Base-by-base conservation (phyloP, 1,140 invertebrate species). In the Caenorhabditis briggsae region DNA sequence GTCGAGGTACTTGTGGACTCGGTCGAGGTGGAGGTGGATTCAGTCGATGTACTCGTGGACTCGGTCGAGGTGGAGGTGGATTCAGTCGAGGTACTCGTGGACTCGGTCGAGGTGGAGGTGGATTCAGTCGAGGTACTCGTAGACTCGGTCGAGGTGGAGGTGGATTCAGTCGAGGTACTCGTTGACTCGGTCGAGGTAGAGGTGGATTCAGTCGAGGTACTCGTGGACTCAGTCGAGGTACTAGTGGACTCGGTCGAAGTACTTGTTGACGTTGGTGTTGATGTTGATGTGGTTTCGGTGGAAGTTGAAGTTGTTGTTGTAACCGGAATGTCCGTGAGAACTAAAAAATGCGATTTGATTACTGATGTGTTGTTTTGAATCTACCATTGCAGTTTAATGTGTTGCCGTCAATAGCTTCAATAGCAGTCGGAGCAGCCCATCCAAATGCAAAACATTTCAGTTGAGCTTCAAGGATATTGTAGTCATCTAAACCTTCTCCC, bases 381-480 rank as follows among this genome's bases (percentile, higher is more conserved):
- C 23, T 23, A 50, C 70, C 70, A 41, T 78, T 78, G n/a, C 70
- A 78, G n/a, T 78, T 78, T 20, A 78, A 9, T 11, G 2, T 41
- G 18, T 78, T 78, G 0, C 46, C 70, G 12, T 50, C 70, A 20
- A 78, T 78, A 9, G 50, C 70, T 50, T 78, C 70, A 20, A 16
- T n/a, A 5, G 70, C 46, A 2, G 46, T 50, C 2, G 70, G n/a
- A 7, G 70, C 70, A 12, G 43, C 70, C 70, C 70, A 78, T 78
- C 70, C 70, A 41, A 78, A 78, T 18, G 70, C 70, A 50, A 78
- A 78, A 23, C 70, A 78, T 78, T 78, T 78, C 12, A 78, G 46
- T n/a, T 78, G 70, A 2, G 70, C 70, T 78, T 78, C 70, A 2
- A 78, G 46, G 23, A 78, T 78, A 18, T 78, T 78, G 43, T 78